Evolutionary conservation across 2,888 invertebrate species (phyloP), one percentile per base, ranked within the genome.

Genomic region (Campopleginae sp.): DNA sequence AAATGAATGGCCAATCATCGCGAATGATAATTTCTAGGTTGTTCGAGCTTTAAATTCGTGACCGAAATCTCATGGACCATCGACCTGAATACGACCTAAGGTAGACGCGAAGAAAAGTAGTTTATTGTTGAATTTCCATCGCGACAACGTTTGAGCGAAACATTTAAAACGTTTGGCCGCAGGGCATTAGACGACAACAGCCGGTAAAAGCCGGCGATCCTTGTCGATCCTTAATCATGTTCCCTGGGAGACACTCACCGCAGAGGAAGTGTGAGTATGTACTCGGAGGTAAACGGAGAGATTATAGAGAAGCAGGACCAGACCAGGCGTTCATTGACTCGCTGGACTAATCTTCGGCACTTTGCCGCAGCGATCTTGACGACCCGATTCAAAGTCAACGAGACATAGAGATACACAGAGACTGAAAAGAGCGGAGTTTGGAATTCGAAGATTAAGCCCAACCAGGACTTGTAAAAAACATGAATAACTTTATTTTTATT

Each of bases 321-420:
- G 65, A 68, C 63, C 27, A 72, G 68, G 44, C 85, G 85, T 85
- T 85, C 85, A 85, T 85, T 85, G 85, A 85, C 85, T 85, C 85
- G 84, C 74, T 78, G 80, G 78, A 85, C 85, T 85, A 85, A 85
- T 81, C 85, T 85, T 65, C 81, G 70, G 72, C 61, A 76, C 58
- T 71, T 79, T 51, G 66, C 68, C 63, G 42, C 48, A 48, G 46
- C 54, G 85, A 85, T 85, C 78, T 78, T 58, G 85, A 75, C 74
- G 78, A 81, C 75, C 75, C 70, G 81, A 85, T 85, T 81, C 17
- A 8, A 61, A 17, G 61, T 71, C 31, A 19, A 12, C 33, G 19
- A 54, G 27, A n/a, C 19, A 27, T 71, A 33, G 12, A 27, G 14
- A 27, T 5, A 31, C 14, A 23, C 12, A 23, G 54, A 54, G 12